Evolutionary conservation across 2,797 vertebrate species (phyloP), one percentile per base, ranked within the genome.

Genomic region (Otolemur crassicaudatus): DNA sequence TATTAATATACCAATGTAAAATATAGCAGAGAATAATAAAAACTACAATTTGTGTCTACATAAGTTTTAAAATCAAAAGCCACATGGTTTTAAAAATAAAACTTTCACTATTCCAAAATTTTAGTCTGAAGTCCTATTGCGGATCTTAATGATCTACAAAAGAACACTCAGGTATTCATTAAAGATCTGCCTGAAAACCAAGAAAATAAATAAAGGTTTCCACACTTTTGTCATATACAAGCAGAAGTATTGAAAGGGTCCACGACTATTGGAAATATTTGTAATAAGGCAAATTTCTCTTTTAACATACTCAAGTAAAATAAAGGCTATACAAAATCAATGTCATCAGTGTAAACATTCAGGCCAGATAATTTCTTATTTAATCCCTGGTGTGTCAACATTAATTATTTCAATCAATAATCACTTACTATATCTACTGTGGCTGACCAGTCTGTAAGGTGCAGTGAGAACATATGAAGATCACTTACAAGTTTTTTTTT

Each of bases 351-450:
- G 3, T 19, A 87, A 10, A 5, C 4, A 87, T 4, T 4, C n/a
- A 56, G 11, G 23, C 25, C 58, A 49, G 63, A 84, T 37, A 3
- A 17, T 46, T 80, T n/a, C 9, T 67, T 53, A n/a, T 63, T 58
- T 58, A 92, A 72, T 34, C 0, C 2, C 27, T 90, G 7, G 2
- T 67, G 56, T 43, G 60, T 58, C 60, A 10, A 6, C 56, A 73
- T 73, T 65, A 56, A 67, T 80, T 90, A 94, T 67, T 88, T 46
- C 23, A 88, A 85, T 79, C 14, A 86, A 79, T 37, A 53, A 46
- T 88, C 60, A 23, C 20, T 56, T 46, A 40, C 40, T 67, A 61
- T 75, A 12, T 63, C 12, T 43, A 40, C 10, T 81, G 2, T 69
- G 34, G 40, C n/a, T 76, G 81, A 75, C 2, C 20, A 43, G 20